Evolutionary conservation across 2,113 vertebrate genomes (phyloP).

Genomic region (Pterocles burchelli): DNA sequence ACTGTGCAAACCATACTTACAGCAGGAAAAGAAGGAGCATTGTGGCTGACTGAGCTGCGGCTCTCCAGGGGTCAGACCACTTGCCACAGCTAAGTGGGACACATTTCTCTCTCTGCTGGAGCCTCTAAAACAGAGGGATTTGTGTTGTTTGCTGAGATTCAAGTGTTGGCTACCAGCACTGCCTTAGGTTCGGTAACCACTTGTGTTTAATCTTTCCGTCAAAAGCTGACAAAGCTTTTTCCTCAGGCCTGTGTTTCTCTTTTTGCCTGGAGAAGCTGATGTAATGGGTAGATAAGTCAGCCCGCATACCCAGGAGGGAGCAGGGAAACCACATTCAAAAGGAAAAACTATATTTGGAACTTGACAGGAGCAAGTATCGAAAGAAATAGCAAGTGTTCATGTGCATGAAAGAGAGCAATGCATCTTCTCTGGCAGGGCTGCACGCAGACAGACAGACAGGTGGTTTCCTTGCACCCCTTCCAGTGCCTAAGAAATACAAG

Average conservation of each 20-base stretch:
- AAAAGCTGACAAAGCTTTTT: conserved; percentile 51
- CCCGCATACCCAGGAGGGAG: background rate
- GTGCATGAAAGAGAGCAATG: background rate
- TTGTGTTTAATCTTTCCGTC: conserved; percentile 32
- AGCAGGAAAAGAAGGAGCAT: background rate
- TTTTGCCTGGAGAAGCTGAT: background rate
- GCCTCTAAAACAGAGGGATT: background rate
- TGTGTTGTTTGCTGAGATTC: background rate
- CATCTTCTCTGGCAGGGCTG: background rate
- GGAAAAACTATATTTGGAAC: background rate
- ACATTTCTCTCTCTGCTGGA: background rate
- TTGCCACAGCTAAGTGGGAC: background rate
- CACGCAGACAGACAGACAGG: background rate
- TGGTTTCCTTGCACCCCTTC: background rate
- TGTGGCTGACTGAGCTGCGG: background rate
- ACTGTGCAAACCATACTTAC: background rate
- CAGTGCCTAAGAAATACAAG: background rate
- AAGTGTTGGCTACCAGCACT: background rate
- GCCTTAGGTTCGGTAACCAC: background rate
- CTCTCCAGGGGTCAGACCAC: background rate
- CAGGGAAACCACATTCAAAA: background rate
- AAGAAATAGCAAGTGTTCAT: background rate
- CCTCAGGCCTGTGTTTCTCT: background rate
- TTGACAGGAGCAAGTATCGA: background rate
- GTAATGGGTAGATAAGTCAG: background rate